Conservation (phyloP, 1,140 invertebrate species). For the Cydia fagiglandana region DNA sequence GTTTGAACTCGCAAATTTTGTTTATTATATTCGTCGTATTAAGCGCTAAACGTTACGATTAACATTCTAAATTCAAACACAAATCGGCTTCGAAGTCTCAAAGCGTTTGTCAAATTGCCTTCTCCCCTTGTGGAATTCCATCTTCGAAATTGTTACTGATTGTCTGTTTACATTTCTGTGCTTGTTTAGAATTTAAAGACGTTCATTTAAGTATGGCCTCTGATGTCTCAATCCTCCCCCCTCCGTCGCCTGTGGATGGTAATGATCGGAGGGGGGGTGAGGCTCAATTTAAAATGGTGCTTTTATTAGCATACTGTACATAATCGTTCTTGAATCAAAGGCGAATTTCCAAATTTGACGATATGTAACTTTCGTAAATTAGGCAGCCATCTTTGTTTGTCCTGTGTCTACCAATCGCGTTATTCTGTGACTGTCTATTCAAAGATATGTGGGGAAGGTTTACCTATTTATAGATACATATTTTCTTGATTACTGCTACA, state of each 20-base stretch:
- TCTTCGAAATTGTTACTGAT: conserved; percentile 74
- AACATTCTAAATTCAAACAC: conserved; percentile 50
- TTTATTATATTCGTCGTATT: conserved; percentile 24
- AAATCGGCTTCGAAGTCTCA: conserved; percentile 43
- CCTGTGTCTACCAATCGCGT: conserved; percentile 38
- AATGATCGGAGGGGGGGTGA: conserved; percentile 36
- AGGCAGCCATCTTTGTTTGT: conserved; percentile 41
- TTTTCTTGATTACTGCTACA: too few species aligned
- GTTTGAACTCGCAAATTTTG: conserved; percentile 29
- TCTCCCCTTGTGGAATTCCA: conserved; percentile 59
- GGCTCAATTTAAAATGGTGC: conserved; percentile 59
- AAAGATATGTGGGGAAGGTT: not conserved
- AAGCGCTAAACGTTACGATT: conserved; percentile 33
- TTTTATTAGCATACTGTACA: conserved; percentile 63
- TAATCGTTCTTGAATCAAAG: conserved; percentile 70
- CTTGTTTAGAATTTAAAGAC: conserved; percentile 72
- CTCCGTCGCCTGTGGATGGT: conserved; percentile 22
- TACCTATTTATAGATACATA: not conserved
- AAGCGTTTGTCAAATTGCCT: conserved; percentile 68
- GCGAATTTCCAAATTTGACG: conserved; percentile 53
- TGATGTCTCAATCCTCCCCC: conserved; percentile 40
- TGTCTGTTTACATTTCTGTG: conserved; percentile 74
- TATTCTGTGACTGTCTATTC: conserved; percentile 31
- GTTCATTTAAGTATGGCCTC: conserved; percentile 56
- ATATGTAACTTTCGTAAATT: conserved; percentile 67